Evolutionary conservation across 2,888 invertebrate genomes (phyloP), one percentile per base, ranked within the genome.

Genomic region (Euplexia lucipara): DNA sequence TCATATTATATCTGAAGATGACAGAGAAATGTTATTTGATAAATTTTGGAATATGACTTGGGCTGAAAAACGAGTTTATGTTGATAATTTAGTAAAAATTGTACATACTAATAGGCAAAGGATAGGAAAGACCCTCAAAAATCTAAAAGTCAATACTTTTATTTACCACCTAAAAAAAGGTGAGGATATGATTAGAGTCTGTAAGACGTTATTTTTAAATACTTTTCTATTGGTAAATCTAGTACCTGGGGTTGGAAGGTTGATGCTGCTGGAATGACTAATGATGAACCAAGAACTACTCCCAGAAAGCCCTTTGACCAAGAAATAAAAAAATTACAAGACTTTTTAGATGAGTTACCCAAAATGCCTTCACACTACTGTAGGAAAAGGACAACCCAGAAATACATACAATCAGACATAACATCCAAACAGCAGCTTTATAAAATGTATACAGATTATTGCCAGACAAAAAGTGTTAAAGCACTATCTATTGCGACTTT

Each of bases 401-500:
- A 0, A 2, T 57, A 37, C 1, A 26, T 57, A 26, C 56, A 57
- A 47, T 3, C 56, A 14, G 35, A 47, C 10, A 47, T 57, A 5
- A 0, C 16, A 26, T 35, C 26, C 18, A 57, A 57, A 16, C 35
- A 26, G 26, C 35, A 47, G 9, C 56, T 47, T 16, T 57, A 37
- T 14, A 22, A 30, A 8, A 16, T 45, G 16, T 47, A 45, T 47
- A 48, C 16, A 58, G n/a, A 48, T 6, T 53, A 42, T 18, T 53
- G 32, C 16, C 0, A 12, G 44, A 6, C 20, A n/a, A 45, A 56
- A 20, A 12, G 22, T 6, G 9, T 9, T 12, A 47, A 57, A 26
- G 1, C 57, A 26, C 35, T 48, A 48, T 57, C 57, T 26, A 48
- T 57, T 12, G 56, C 22, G 6, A 56, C 56, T 35, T 56, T 57